Evolutionary conservation across 2,888 invertebrate genomes (phyloP).

Genomic region (Coleophora deauratella): DNA sequence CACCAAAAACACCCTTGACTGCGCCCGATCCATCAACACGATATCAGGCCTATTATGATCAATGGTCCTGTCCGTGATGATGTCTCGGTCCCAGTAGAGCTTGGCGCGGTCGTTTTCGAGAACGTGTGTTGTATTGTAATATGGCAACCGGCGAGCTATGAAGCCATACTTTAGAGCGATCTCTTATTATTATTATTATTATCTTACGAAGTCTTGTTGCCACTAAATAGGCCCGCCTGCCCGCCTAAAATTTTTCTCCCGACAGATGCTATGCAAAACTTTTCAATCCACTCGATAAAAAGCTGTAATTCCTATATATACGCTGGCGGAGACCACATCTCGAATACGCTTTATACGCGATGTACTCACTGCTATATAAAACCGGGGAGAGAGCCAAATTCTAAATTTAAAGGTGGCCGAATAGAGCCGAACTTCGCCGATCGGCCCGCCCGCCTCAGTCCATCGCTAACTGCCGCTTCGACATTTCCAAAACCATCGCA

Average conservation of each 20-base stretch:
- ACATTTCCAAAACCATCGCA: constrained; percentile 55
- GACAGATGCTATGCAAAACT: constrained; percentile 54
- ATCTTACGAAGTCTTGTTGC: no score
- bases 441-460: constrained; percentile 69
- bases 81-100: no score
- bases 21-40: no score
- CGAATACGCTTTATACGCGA: constrained; percentile 69
- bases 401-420: constrained; percentile 75
- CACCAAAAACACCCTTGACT: no score
- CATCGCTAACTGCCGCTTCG: constrained; percentile 63
- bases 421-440: constrained; percentile 58
- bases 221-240: constrained; percentile 34
- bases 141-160: no score
- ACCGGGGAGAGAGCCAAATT: constrained; percentile 78
- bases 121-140: no score
- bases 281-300: constrained; percentile 67
- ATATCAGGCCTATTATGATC: no score
- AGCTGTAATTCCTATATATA: constrained; percentile 71
- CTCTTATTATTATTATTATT: no score
- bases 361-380: constrained; percentile 74
- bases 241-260: constrained; percentile 36
- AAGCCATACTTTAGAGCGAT: no score
- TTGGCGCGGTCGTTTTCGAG: no score
- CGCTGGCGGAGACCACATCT: constrained; percentile 62
- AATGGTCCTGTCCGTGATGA: no score